These are phyloP conservation scores for human DNA, from an alignment of 2,113 vertebrate genomes.

Conservation along the genomic window DNA sequence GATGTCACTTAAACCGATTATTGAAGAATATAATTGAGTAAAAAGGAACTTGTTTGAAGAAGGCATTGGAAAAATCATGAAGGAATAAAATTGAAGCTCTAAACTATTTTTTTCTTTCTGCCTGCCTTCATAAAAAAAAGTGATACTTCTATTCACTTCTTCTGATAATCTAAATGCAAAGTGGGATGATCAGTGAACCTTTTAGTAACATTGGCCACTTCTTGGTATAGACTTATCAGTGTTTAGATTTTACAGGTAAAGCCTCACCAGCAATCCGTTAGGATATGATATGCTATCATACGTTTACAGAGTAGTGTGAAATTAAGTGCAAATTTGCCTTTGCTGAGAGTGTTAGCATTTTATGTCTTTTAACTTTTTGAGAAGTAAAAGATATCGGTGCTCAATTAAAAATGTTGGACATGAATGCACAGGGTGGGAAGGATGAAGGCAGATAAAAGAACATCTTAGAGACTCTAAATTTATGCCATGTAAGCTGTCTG, in stretches of 20 bases:
- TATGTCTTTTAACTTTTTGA: constrained; percentile 8
- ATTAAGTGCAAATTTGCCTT: constrained; percentile 55
- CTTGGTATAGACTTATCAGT: background rate
- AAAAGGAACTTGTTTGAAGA: constrained; percentile 36
- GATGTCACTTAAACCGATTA: constrained; percentile 16
- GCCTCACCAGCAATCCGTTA: background rate
- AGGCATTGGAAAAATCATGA: constrained; percentile 33
- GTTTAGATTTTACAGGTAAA: constrained; percentile 41
- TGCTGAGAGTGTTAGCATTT: constrained; percentile 30
- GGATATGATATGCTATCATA: background rate
- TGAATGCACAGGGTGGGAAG: background rate
- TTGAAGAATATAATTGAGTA: background rate
- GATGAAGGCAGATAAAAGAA: background rate
- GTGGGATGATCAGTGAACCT: background rate
- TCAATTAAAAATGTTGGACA: constrained; percentile 53
- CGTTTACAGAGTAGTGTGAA: constrained; percentile 21
- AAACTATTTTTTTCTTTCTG: background rate
- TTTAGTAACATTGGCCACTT: background rate
- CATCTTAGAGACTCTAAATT: background rate
- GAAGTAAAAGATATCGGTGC: background rate
- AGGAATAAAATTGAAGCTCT: constrained; percentile 34
- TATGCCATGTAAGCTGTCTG: background rate
- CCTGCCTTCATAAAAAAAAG: constrained; percentile 41
- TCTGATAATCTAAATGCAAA: constrained; percentile 60
- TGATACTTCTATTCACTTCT: constrained; percentile 24